Base-by-base conservation (phyloP, 2,797 vertebrate genomes). In the Mormyrus hasselquistii region DNA sequence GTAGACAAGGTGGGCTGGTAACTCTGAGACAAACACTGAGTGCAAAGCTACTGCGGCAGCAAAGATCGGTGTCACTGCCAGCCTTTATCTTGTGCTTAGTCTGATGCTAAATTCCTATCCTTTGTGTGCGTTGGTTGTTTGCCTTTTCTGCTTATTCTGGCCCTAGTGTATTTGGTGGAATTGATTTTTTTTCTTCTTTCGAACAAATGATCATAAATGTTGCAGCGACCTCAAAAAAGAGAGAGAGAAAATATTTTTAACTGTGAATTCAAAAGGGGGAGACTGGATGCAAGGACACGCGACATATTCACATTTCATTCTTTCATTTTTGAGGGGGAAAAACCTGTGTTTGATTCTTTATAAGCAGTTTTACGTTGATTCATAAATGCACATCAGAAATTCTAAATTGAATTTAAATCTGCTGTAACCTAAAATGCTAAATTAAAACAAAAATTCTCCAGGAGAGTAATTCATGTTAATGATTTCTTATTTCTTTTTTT, bases 131-230 rank as follows among this genome's bases (percentile, higher is more conserved):
- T 82, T 47, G 73, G 34, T 47, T 41, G 38, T 44, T 44, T 44
- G 73, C 7, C 73, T 79, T 10, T 79, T 79, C 41, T n/a, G 41
- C 41, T 44, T 82, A 22, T 12, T 82, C 41, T 22, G 41, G 38
- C 41, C 41, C 41, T 82, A 3, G 19, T n/a, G 76, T 22, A 47
- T 82, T 47, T 47, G 41, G 41, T 2, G 19, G 76, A 82, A 47
- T 82, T 47, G 19, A 22, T 82, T 22, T 44, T 82, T 34, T 82
- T 82, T 82, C 41, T 82, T 19, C 76, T 44, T 82, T 82, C 47
- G 76, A 82, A 47, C 76, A 82, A 82, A 82, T 47, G 19, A 82
- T 22, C 76, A n/a, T 82, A 82, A 82, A 82, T 47, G 76, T 82
- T 82, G 76, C 41, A 82, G 41, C 3, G 10, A 47, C 8, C 38